Percentiles rank a stretch among this genome's conserved stretches.
These are phyloP conservation scores for Microtus ochrogaster DNA, from an alignment of 2,113 vertebrate species.

Conservation along the genomic window DNA sequence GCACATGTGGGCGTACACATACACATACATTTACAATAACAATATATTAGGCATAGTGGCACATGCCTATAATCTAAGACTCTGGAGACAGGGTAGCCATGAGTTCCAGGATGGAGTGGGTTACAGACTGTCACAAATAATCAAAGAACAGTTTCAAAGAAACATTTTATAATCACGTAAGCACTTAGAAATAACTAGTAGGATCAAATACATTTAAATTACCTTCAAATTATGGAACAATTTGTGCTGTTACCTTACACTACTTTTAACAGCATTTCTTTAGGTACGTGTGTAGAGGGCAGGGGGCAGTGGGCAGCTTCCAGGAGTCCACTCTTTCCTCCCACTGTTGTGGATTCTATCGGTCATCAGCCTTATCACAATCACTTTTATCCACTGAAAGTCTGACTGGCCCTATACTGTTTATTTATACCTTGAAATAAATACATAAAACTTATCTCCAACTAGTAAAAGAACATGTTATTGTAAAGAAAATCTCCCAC, in stretches of 20 bases:
- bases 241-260: not conserved
- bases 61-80: not conserved
- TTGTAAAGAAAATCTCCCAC: not conserved
- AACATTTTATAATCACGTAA: not conserved
- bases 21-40: not conserved
- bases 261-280: not conserved
- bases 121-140: not conserved
- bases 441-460: not conserved
- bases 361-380: not conserved
- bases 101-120: not conserved
- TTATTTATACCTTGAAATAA: constrained; percentile 30
- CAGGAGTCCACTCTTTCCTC: not conserved
- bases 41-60: not conserved
- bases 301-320: too few species aligned
- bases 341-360: not conserved
- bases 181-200: not conserved
- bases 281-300: not conserved
- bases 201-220: constrained; percentile 43
- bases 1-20: not conserved
- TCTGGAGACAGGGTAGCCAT: not conserved
- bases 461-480: constrained; percentile 5
- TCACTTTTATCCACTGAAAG: too few species aligned
- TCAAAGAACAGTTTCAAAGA: not conserved
- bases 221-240: not conserved
- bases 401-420: too few species aligned